Evolutionary conservation across 2,797 vertebrate genomes (phyloP).

Genomic region (Chelidonichthys spinosus): DNA sequence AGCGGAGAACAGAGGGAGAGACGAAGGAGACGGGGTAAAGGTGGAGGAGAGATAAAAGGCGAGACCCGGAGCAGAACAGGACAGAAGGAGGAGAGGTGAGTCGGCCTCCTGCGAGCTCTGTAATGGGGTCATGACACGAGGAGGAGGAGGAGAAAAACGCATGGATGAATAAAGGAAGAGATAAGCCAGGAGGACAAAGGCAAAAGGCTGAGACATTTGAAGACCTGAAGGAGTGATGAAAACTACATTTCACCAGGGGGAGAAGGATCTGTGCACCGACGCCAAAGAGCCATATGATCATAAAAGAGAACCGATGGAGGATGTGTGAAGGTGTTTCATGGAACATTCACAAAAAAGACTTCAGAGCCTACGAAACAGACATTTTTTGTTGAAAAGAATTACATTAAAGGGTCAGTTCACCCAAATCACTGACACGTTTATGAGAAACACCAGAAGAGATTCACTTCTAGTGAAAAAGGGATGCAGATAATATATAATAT

Average conservation of each 20-base stretch:
- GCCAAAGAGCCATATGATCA: neutral
- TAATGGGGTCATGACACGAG: conserved; percentile 69
- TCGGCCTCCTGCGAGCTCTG: conserved; percentile 66
- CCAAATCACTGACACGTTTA: conserved; percentile 3
- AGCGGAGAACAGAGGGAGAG: neutral
- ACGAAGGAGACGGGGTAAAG: conserved; percentile 29
- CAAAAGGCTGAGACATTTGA: neutral
- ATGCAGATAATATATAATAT: neutral
- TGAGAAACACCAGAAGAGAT: neutral
- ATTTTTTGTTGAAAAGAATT: neutral
- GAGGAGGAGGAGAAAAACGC: conserved; percentile 9
- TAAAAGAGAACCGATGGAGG: neutral
- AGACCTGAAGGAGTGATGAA: neutral
- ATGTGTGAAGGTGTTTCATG: neutral
- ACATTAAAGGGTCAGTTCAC: neutral
- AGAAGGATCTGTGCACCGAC: neutral
- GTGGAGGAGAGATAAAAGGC: conserved; percentile 57
- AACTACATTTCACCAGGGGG: neutral
- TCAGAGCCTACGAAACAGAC: neutral
- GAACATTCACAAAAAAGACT: neutral
- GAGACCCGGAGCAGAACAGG: conserved; percentile 2
- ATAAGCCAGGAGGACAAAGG: conserved; percentile 19
- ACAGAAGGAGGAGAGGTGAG: conserved; percentile 36
- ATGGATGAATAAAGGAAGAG: conserved; percentile 32
- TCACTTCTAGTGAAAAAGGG: neutral